A percentile compares a stretch with the other conserved stretches of the same genome.
Evolutionary conservation across 2,113 vertebrate species (phyloP).

Genomic region (Ancistrus triradiatus): DNA sequence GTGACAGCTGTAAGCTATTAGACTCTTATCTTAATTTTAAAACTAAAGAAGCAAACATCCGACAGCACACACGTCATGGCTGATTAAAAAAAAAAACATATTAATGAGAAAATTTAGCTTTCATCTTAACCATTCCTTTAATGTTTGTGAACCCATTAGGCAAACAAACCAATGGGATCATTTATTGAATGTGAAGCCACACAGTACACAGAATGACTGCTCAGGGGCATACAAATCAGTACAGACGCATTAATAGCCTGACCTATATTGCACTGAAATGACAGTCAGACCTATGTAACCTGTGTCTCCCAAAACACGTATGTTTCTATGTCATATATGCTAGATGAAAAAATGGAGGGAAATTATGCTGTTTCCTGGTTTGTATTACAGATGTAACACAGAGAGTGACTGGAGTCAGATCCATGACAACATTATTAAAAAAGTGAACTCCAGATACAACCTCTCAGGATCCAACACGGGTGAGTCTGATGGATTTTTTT

Average conservation of each 20-base stretch:
- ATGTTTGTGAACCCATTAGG: no score
- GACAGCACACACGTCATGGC: no score
- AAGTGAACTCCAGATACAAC: constrained; percentile 92
- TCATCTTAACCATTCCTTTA: no score
- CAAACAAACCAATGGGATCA: neutral
- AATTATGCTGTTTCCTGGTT: neutral
- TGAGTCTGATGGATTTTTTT: no score
- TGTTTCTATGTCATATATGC: no score
- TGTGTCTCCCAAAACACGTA: neutral
- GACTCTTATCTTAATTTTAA: no score
- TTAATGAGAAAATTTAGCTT: no score
- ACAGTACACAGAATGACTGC: neutral
- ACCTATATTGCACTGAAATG: constrained; percentile 49
- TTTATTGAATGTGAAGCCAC: neutral
- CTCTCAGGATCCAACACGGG: constrained; percentile 93
- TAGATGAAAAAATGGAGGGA: no score
- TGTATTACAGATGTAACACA: constrained; percentile 85
- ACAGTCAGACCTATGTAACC: constrained; percentile 29
- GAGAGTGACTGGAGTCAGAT: constrained; percentile 97
- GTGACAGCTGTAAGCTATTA: no score
- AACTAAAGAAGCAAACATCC: no score
- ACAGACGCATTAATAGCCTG: constrained; percentile 44
- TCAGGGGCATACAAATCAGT: constrained; percentile 23
- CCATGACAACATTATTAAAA: constrained; percentile 97
- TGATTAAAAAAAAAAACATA: no score